Evolutionary conservation across 2,797 vertebrate species (phyloP).

Genomic region (Crocidura indochinensis): DNA sequence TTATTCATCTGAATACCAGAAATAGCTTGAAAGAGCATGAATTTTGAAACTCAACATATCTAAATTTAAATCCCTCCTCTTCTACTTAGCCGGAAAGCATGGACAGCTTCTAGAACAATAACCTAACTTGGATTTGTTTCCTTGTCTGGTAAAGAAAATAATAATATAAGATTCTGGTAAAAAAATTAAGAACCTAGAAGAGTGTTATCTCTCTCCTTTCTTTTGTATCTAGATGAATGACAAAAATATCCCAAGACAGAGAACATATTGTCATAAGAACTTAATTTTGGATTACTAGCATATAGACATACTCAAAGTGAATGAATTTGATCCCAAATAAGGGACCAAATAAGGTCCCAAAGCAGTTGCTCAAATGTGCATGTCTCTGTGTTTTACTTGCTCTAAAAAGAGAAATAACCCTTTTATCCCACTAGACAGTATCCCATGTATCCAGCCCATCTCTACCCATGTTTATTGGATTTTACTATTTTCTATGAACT

Average conservation of each 20-base stretch:
- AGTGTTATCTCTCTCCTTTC: neutral
- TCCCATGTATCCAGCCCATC: neutral
- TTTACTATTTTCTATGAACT: neutral
- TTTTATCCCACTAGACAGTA: neutral
- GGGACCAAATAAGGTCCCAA: neutral
- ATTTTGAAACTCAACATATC: neutral
- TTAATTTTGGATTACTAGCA: neutral
- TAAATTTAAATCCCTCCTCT: slow-evolving; percentile 16
- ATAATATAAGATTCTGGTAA: neutral
- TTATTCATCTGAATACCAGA: neutral
- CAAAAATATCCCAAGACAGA: neutral
- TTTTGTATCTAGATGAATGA: neutral
- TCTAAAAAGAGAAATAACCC: neutral
- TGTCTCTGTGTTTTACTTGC: neutral
- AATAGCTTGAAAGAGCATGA: neutral
- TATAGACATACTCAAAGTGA: neutral
- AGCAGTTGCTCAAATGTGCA: neutral
- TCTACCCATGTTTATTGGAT: neutral
- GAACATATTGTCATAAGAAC: neutral
- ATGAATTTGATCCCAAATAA: slow-evolving; percentile 8
- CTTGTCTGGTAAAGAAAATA: slow-evolving; percentile 7
- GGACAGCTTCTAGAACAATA: neutral
- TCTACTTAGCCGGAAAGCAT: neutral
- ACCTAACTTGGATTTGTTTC: neutral
- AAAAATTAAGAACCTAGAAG: neutral